Evolutionary conservation across 1,140 invertebrate species (phyloP), one percentile per base, ranked within the genome.

Genomic region (Bombus sylvicola): DNA sequence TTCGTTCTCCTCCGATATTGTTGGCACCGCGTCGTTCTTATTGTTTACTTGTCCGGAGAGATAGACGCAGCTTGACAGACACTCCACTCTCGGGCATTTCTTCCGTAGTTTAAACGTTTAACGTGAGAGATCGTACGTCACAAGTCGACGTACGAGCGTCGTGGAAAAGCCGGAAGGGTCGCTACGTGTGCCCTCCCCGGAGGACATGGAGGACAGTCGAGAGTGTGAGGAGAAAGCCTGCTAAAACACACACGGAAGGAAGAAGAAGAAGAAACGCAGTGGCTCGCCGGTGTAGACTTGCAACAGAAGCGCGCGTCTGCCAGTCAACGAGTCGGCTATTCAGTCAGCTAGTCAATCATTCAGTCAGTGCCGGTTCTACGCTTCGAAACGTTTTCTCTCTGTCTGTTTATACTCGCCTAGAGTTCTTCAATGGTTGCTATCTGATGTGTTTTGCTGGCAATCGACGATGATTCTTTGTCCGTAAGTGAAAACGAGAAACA

Each of bases 211-310:
- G 78, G 37, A 53, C n/a, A 47, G 18, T 57, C 62, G 53, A 81
- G 83, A 43, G 78, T 68, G 83, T 28, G 59, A 62, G 73, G 71
- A 47, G n/a, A 87, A 57, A 81, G 34, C 28, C 53, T 68, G 66
- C 1, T 68, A 37, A 15, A 37, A 25, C 34, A n/a, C 39, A 39
- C 15, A 53, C 18, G 34, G 59, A 72, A 34, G 43, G 28, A 83
- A 72, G 69, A 79, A 69, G 69, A 79, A 69, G 68, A 64, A 90
- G 78, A 68, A 87, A 88, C 81, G 80, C 77, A 85, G 87, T 90
- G 90, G 64, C 77, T 88, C 66, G 71, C 64, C 81, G 59, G 74
- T 76, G 68, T 69, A 81, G 84, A 43, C 34, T n/a, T 53, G 83
- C 41, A 47, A 66, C 62, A 71, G 57, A 15, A 77, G 71, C 82